phyloP scores from a whole-genome alignment of 2,113 vertebrate genomes.

The Lipophrys pholis region DNA sequence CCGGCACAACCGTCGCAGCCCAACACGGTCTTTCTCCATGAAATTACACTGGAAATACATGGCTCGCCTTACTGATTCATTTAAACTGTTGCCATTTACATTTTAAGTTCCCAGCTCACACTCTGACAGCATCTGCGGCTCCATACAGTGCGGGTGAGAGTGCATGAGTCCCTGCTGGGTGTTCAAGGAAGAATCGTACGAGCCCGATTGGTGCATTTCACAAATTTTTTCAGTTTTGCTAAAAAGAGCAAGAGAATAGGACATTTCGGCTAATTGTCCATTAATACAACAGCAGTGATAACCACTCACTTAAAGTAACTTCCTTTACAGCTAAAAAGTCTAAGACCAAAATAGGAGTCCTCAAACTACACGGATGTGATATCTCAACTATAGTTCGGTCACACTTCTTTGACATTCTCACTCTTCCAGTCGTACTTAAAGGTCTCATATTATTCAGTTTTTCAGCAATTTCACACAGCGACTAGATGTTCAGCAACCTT shows the following conservation, averaged over 20 bases:
- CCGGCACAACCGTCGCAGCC: conserved; percentile 33
- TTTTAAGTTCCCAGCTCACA: conserved; percentile 26
- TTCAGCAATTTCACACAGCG: no score
- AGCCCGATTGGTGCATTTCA: not conserved
- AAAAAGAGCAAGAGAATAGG: no score
- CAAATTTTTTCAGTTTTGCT: no score
- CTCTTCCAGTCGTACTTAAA: not conserved
- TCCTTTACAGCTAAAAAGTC: not conserved
- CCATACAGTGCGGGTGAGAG: not conserved
- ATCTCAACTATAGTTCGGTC: no score
- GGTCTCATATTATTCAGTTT: no score
- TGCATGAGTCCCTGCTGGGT: not conserved
- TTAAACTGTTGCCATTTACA: conserved; percentile 53
- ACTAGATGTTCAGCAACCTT: no score
- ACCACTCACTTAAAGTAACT: no score
- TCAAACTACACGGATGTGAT: not conserved
- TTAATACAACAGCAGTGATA: no score
- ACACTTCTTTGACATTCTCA: conserved; percentile 5
- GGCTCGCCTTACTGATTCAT: conserved; percentile 32
- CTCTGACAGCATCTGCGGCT: not conserved
- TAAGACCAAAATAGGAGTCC: not conserved
- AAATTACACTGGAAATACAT: conserved; percentile 60
- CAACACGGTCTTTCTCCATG: conserved; percentile 39
- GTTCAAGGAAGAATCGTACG: no score
- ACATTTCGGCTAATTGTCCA: no score